Percentiles rank a stretch among this genome's conserved stretches.
phyloP scores from a whole-genome alignment of 2,797 vertebrate species.

The Oreochromis grahami region DNA sequence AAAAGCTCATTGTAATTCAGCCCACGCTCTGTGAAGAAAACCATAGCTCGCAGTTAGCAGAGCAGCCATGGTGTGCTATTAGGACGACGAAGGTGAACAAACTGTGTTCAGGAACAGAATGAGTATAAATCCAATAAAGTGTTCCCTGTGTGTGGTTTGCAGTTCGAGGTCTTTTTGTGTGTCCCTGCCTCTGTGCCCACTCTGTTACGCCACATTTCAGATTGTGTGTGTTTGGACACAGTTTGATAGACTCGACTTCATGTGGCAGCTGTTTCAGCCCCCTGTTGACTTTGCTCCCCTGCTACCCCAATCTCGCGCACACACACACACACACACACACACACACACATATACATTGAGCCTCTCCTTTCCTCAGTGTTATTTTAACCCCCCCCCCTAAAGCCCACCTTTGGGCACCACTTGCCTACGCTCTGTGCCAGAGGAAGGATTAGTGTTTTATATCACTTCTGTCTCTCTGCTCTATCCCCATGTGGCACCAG shows the following conservation, averaged over 20 bases:
- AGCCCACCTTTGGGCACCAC: constrained; percentile 31
- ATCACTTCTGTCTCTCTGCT: constrained; percentile 72
- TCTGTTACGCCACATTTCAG: constrained; percentile 33
- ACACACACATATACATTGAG: constrained; percentile 12
- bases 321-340: background rate
- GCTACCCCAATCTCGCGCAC: too few species aligned
- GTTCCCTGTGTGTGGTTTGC: constrained; percentile 38
- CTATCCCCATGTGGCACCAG: constrained; percentile 55
- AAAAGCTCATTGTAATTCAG: background rate
- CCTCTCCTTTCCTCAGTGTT: constrained; percentile 59
- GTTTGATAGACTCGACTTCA: constrained; percentile 63
- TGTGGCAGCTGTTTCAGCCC: constrained; percentile 69
- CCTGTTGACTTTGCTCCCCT: constrained; percentile 35
- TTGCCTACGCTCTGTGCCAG: constrained; percentile 58
- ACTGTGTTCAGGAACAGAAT: constrained; percentile 14
- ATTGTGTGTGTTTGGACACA: constrained; percentile 27
- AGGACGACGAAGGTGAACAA: constrained; percentile 49
- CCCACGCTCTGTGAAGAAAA: background rate
- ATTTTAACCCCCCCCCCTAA: constrained; percentile 67
- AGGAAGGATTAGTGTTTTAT: constrained; percentile 75
- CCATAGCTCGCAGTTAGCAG: background rate
- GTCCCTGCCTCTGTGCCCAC: background rate
- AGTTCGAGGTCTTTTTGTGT: constrained; percentile 18
- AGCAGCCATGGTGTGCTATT: constrained; percentile 20
- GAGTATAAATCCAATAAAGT: background rate